Evolutionary conservation across 53 echinoderm and acorn worm genomes (phyloP).

Genomic region (Hippasteria phrygiana): DNA sequence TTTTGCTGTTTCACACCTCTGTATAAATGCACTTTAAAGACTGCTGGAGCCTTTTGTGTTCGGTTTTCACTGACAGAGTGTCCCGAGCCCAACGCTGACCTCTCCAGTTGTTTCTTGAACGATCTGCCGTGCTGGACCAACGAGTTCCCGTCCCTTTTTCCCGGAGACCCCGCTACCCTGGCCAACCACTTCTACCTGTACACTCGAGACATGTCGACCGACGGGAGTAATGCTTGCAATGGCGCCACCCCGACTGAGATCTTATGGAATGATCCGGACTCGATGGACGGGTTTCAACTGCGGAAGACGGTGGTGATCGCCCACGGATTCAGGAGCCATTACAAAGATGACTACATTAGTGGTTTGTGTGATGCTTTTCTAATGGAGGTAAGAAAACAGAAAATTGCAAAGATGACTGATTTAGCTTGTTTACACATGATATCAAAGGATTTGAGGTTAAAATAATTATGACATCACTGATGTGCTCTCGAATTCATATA

Average conservation of each 20-base stretch:
- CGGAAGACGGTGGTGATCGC: conserved; percentile 65
- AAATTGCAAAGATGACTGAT: not conserved
- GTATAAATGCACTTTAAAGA: no score
- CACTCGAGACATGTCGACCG: conserved; percentile 40
- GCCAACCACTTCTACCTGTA: conserved; percentile 64
- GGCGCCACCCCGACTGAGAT: not conserved
- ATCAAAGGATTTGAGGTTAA: no score
- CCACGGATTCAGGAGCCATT: conserved; percentile 67
- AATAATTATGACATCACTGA: no score
- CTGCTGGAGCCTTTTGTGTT: no score
- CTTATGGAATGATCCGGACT: not conserved
- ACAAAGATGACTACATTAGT: not conserved
- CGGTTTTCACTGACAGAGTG: not conserved
- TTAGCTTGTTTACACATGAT: no score
- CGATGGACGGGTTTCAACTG: conserved; percentile 39
- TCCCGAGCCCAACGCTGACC: not conserved
- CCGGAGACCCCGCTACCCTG: conserved; percentile 42
- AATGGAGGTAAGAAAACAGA: conserved; percentile 23
- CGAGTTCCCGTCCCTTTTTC: conserved; percentile 2
- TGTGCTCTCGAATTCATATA: no score
- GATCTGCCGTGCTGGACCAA: conserved; percentile 54
- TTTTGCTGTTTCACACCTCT: no score
- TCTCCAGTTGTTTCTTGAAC: not conserved
- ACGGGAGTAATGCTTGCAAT: not conserved
- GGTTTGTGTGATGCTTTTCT: conserved; percentile 49